A percentile compares a stretch with the other conserved stretches of the same genome.
These are phyloP conservation scores for Drosophila neotestacea DNA, from an alignment of 2,888 invertebrate species.

Conservation along the genomic window DNA sequence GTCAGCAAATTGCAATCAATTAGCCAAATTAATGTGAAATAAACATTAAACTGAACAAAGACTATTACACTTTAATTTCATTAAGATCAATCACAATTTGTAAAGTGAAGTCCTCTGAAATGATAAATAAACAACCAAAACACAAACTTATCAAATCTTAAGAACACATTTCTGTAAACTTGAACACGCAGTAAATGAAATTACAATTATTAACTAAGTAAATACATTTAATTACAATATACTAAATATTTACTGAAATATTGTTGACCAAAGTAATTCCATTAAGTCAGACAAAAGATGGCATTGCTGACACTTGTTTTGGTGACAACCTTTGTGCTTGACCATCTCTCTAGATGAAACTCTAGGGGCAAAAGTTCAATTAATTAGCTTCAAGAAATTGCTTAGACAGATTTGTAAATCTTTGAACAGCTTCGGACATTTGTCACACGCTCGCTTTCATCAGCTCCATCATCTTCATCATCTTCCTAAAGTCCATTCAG, in stretches of 20 bases:
- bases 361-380: slow-evolving; percentile 53
- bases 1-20: not conserved
- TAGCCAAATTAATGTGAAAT: not conserved
- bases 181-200: not conserved
- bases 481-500: slow-evolving; percentile 10
- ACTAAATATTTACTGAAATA: not conserved
- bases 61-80: too few relatives aligned
- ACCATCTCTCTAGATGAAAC: slow-evolving; percentile 3
- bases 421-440: slow-evolving; percentile 62
- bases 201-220: slow-evolving; percentile 7
- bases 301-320: slow-evolving; percentile 22
- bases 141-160: too few relatives aligned
- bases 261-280: slow-evolving; percentile 21
- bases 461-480: slow-evolving; percentile 58
- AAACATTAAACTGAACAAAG: not conserved
- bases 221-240: slow-evolving; percentile 2
- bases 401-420: slow-evolving; percentile 59
- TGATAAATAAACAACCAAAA: too few relatives aligned
- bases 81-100: too few relatives aligned
- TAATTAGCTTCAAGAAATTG: slow-evolving; percentile 61
- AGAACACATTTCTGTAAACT: too few relatives aligned
- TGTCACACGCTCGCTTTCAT: slow-evolving; percentile 78
- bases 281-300: slow-evolving; percentile 15
- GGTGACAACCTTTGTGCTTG: slow-evolving; percentile 17
- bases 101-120: too few relatives aligned